A percentile compares a stretch with the other conserved stretches of the same genome.
These are phyloP conservation scores for Leucophenga maculata DNA, from an alignment of 2,888 invertebrate genomes.

Conservation along the genomic window DNA sequence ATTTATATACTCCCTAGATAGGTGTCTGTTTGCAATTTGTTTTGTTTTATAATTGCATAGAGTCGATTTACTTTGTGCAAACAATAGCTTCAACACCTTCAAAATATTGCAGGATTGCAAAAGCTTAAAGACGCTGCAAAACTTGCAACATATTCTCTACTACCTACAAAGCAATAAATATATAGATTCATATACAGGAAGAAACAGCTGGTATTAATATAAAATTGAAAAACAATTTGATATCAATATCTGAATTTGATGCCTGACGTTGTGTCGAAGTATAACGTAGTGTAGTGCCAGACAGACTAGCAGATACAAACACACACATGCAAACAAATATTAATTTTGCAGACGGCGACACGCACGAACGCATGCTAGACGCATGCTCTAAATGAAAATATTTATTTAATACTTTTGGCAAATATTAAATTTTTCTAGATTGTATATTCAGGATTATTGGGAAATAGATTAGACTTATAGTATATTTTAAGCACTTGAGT, in stretches of 20 bases:
- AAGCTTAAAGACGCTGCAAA: no score
- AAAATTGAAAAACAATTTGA: neutral
- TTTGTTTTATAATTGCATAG: constrained; percentile 3
- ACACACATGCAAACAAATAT: constrained; percentile 25
- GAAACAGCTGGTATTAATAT: constrained; percentile 23
- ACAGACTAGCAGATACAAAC: constrained; percentile 2
- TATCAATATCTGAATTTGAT: no score
- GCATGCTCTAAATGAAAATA: constrained; percentile 34
- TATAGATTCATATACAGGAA: constrained; percentile 41
- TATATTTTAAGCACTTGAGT: no score
- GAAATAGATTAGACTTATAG: neutral
- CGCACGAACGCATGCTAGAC: constrained; percentile 42
- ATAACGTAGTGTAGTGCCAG: no score
- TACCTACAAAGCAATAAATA: no score
- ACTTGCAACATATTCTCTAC: no score
- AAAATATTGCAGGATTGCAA: neutral
- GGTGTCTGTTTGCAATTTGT: neutral
- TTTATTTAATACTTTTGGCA: constrained; percentile 50
- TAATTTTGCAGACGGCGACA: constrained; percentile 35
- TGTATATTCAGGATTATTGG: neutral
- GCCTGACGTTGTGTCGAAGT: no score
- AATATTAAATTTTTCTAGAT: neutral
- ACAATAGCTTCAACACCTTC: constrained; percentile 21
- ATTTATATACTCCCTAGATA: neutral
- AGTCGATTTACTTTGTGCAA: constrained; percentile 18